phyloP scores from a whole-genome alignment of 2,113 vertebrate genomes.

The Chrysemys picta region DNA sequence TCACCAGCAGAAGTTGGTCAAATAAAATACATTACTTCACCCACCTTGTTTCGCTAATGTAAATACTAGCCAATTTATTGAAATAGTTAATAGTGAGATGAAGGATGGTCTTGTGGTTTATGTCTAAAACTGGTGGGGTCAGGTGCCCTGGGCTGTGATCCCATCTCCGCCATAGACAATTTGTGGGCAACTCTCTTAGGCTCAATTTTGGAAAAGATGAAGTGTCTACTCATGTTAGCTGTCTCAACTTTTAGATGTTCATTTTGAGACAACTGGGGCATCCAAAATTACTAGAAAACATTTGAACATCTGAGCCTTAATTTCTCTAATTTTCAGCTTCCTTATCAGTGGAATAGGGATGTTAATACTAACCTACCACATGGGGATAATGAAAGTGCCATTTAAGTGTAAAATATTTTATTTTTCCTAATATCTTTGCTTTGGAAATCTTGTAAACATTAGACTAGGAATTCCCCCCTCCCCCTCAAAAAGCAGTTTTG shows the following conservation, averaged over 20 bases:
- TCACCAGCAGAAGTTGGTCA: background rate
- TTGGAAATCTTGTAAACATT: slow-evolving; percentile 42
- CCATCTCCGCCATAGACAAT: background rate
- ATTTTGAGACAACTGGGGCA: background rate
- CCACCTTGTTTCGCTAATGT: background rate
- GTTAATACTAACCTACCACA: background rate
- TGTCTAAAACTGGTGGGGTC: background rate
- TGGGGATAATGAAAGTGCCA: slow-evolving; percentile 35
- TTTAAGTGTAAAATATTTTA: background rate
- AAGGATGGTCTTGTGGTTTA: background rate
- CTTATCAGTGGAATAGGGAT: slow-evolving; percentile 26
- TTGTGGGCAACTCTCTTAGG: background rate
- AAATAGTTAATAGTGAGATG: background rate
- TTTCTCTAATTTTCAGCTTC: slow-evolving; percentile 36
- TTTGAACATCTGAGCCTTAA: background rate
- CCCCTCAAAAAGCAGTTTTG: background rate
- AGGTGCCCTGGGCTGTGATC: background rate
- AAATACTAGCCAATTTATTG: rapidly evolving
- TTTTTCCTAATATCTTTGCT: slow-evolving; percentile 48
- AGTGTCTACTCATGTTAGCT: background rate
- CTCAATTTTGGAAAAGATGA: background rate
- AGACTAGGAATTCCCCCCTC: background rate
- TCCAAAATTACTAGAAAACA: background rate
- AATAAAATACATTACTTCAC: background rate
- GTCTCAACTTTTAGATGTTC: background rate